A percentile compares a stretch with the other conserved stretches of the same genome.
These are phyloP conservation scores for Melanotaenia nigrans DNA, from an alignment of 2,797 vertebrate genomes.

Conservation along the genomic window DNA sequence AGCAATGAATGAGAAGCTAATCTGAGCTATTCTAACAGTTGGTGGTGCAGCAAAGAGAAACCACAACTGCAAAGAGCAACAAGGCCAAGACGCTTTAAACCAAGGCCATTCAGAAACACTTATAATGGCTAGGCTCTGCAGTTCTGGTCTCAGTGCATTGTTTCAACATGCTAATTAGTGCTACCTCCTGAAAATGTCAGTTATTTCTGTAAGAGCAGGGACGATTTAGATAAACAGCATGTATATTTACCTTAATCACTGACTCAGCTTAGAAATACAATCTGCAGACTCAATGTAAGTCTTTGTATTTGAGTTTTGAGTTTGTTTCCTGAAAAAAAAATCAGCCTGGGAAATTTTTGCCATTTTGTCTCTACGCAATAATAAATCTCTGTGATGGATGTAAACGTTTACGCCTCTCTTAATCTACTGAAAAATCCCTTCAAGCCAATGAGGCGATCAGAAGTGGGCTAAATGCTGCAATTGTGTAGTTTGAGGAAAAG, in stretches of 20 bases:
- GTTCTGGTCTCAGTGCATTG: constrained; percentile 43
- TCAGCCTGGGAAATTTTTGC: constrained; percentile 10
- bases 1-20: constrained; percentile 58
- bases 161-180: constrained; percentile 55
- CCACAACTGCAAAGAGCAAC: constrained; percentile 49
- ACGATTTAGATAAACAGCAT: constrained; percentile 45
- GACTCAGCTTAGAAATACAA: constrained; percentile 33
- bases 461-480: constrained; percentile 19
- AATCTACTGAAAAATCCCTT: constrained; percentile 6
- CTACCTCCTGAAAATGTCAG: constrained; percentile 43
- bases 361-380: constrained; percentile 18
- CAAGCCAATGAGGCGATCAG: constrained; percentile 8
- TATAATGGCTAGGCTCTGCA: constrained; percentile 48
- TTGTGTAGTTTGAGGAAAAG: constrained; percentile 5
- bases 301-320: constrained; percentile 28
- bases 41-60: constrained; percentile 37
- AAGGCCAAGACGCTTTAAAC: constrained; percentile 30
- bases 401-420: constrained; percentile 9
- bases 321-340: constrained; percentile 15
- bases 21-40: constrained; percentile 53
- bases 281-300: constrained; percentile 37
- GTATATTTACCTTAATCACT: constrained; percentile 45
- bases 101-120: constrained; percentile 30
- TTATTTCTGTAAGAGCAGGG: constrained; percentile 52
- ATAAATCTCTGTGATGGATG: constrained; percentile 21